These are phyloP conservation scores for Hermatobates lingyangjiaoensis DNA, from an alignment of 1,140 invertebrate genomes.

Conservation along the genomic window DNA sequence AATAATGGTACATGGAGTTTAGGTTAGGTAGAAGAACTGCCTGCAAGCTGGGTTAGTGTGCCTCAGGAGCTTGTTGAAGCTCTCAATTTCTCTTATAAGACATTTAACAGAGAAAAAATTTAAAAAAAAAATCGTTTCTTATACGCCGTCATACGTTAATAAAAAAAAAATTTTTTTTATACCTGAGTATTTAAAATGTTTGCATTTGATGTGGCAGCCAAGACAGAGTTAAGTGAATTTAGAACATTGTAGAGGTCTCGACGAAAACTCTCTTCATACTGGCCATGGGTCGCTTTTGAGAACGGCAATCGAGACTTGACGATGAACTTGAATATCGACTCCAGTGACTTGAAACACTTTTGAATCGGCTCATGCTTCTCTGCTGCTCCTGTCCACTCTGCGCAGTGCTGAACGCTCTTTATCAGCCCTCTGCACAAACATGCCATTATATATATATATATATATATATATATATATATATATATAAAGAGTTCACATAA, in stretches of 20 bases:
- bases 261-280: conserved; percentile 70
- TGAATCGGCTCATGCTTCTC: conserved; percentile 75
- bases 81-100: too few relatives aligned
- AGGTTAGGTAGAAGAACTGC: too few relatives aligned
- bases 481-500: too few relatives aligned
- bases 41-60: too few relatives aligned
- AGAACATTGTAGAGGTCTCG: conserved; percentile 57
- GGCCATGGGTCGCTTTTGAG: conserved; percentile 65
- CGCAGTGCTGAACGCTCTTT: conserved; percentile 76
- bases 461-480: too few relatives aligned
- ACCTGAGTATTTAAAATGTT: conserved; percentile 62
- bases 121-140: too few relatives aligned
- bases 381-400: conserved; percentile 63
- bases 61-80: too few relatives aligned
- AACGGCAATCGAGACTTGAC: conserved; percentile 80
- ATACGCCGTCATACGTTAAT: too few relatives aligned
- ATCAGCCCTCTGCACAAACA: conserved; percentile 43
- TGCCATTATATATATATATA: too few relatives aligned
- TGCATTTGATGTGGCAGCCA: conserved; percentile 46
- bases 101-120: too few relatives aligned
- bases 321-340: conserved; percentile 90
- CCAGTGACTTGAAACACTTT: conserved; percentile 75
- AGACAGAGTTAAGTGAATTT: conserved; percentile 51
- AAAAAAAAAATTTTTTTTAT: too few relatives aligned
- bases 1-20: too few relatives aligned